A percentile compares a stretch with the other conserved stretches of the same genome.
These are phyloP conservation scores for Apoda limacodes DNA, from an alignment of 2,888 invertebrate genomes.

Conservation along the genomic window DNA sequence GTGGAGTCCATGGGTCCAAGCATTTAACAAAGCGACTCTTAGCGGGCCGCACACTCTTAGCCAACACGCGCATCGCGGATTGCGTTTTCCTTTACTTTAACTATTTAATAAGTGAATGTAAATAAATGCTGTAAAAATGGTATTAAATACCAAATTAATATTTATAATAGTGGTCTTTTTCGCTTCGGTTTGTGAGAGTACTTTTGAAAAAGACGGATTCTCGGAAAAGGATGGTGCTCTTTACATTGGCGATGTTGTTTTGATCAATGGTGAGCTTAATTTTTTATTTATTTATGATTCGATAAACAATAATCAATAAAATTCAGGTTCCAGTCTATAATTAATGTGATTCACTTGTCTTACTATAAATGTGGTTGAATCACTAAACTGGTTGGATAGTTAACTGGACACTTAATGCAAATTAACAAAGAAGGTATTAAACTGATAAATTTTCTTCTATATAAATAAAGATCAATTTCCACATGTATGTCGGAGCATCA, in stretches of 20 bases:
- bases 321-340: too few relatives aligned
- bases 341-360: too few relatives aligned
- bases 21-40: slow-evolving; percentile 65
- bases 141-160: not conserved
- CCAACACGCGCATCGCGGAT: slow-evolving; percentile 44
- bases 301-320: too few relatives aligned
- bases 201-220: slow-evolving; percentile 38
- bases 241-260: slow-evolving; percentile 59
- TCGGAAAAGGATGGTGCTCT: slow-evolving; percentile 48
- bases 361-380: too few relatives aligned
- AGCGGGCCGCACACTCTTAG: slow-evolving; percentile 47
- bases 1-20: slow-evolving; percentile 40
- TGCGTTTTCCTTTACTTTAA: slow-evolving; percentile 17
- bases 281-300: too few relatives aligned
- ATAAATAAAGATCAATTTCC: too few relatives aligned
- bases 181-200: slow-evolving; percentile 40
- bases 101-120: slow-evolving; percentile 33
- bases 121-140: too few relatives aligned
- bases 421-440: too few relatives aligned
- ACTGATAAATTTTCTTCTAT: too few relatives aligned
- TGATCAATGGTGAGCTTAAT: slow-evolving; percentile 52
- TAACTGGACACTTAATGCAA: too few relatives aligned
- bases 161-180: slow-evolving; percentile 33
- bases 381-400: too few relatives aligned
- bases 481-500: too few relatives aligned